Evolutionary conservation across 2,113 vertebrate genomes (phyloP), one percentile per base, ranked within the genome.

Genomic region (Plecotus auritus): DNA sequence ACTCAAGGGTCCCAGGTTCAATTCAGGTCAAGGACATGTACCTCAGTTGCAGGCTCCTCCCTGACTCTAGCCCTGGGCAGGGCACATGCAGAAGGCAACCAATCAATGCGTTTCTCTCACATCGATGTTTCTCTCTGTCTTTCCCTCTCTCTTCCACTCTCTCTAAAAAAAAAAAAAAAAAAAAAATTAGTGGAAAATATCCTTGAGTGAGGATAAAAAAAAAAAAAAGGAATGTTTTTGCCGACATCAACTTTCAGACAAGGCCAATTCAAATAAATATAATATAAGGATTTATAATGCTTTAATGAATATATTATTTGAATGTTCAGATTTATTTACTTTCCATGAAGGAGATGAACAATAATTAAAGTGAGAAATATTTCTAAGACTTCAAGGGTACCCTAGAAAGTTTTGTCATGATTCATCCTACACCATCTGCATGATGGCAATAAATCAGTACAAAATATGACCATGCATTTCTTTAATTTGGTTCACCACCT

Each of bases 381-480:
- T 17, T 49, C 26, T 67, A 54, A 64, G 12, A 30, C 32, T 85
- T 94, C 12, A 85, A 61, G 64, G 1, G 3, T 83, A 85, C 4
- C 8, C 10, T 82, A 40, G 32, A 81, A 56, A 17, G 54, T 83
- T 72, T 81, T 35, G 13, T 69, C 7, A 35, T 91, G 81, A 91
- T 85, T 87, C 74, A 88, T 67, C 30, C 45, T 70, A 73, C 26
- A 72, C 78, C 59, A 82, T 96, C 78, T 96, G 85, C 30, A 59
- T 77, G 22, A n/a, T 61, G 35, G 28, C 56, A 96, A 77, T 90
- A 69, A 78, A 82, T 83, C 89, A 93, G 26, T 47, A 64, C 80
- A 94, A 92, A 91, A 88, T 45, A 87, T 59, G 37, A 16, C 76
- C 82, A 86, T 92, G 40, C 84, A 42, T 81, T 96, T 80, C 30